Evolutionary conservation across 1,140 invertebrate species (phyloP), one percentile per base, ranked within the genome.

Genomic region (Muscidifurax raptorellus): DNA sequence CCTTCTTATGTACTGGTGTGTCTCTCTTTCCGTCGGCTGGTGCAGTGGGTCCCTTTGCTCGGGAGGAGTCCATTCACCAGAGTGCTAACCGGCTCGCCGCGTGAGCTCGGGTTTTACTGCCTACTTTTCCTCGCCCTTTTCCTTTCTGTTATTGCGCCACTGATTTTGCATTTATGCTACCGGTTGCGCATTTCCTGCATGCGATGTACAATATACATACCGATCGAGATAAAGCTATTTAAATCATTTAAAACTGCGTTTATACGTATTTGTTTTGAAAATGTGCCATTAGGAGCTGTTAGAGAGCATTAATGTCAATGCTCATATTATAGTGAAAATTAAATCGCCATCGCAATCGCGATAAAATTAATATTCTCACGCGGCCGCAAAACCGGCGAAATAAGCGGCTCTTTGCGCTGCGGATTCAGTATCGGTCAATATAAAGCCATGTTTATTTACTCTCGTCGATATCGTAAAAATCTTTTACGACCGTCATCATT

Each of bases 381-480:
- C n/a, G 18, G 15, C 18, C 18, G 18, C 52, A 59, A 59, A 59
- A n/a, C 22, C 18, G 52, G 3, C 9, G 36, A 40, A 9, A 40
- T 10, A 7, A 9, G 7, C 36, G 7, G 36, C 36, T 9, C 9
- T 40, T 7, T 40, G 4, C 10, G 9, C 10, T 7, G 6, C 36
- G 36, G 0, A 1, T 40, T 9, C 36, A 9, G 36, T 40, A 40
- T 40, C 9, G 52, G 22, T n/a, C 52, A 59, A 22, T 59, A 44
- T 74, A 64, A 78, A 79, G 64, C 71, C 75, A 44, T 66, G 22
- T 82, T 82, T 82, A 79, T 80, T 36, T 44, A 75, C n/a, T 74
- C 25, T 74, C 25, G 64, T 18, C 44, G 76, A 27, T 25, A 59
- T 75, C 47, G 36, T 78, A 80, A 76, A 83, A 79, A 47, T 75